Evolutionary conservation across 2,113 vertebrate species (phyloP).

Genomic region (Channa argus): DNA sequence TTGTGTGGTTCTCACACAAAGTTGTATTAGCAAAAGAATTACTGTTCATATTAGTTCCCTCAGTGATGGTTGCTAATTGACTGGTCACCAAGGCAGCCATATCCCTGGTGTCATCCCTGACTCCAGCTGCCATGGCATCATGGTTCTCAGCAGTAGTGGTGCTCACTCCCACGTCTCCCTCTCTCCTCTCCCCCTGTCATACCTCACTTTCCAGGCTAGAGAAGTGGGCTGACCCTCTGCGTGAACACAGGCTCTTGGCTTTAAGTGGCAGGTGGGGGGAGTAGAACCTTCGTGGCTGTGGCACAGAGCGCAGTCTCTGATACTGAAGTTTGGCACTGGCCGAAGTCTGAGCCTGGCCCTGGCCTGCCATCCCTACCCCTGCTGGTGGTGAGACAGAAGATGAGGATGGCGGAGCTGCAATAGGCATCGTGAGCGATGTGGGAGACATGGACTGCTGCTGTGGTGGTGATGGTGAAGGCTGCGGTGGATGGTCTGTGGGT

Average conservation of each 20-base stretch:
- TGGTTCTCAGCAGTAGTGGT: constrained; percentile 56
- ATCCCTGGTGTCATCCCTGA: constrained; percentile 58
- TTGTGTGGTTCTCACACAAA: constrained; percentile 60
- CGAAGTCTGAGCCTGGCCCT: constrained; percentile 72
- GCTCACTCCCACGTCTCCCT: constrained; percentile 78
- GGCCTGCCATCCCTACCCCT: constrained; percentile 71
- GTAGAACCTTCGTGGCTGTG: constrained; percentile 86
- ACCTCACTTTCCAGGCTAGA: constrained; percentile 95
- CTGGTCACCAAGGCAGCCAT: constrained; percentile 67
- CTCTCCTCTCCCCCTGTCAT: constrained; percentile 89
- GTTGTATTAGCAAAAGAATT: constrained; percentile 42
- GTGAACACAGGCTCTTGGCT: constrained; percentile 90
- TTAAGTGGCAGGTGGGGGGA: constrained; percentile 87
- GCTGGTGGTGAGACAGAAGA: constrained; percentile 79
- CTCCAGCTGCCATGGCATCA: constrained; percentile 65
- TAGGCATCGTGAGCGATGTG: constrained; percentile 80
- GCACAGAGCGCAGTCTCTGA: constrained; percentile 86
- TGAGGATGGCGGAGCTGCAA: constrained; percentile 81
- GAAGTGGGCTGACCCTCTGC: constrained; percentile 93
- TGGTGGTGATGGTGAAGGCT: constrained; percentile 79
- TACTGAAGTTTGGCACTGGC: constrained; percentile 87
- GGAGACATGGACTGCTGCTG: constrained; percentile 80
- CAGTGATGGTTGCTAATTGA: constrained; percentile 66
- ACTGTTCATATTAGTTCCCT: constrained; percentile 56
- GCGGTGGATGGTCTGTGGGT: constrained; percentile 81